Evolutionary conservation across 1,140 invertebrate genomes (phyloP).

Genomic region (Conus ventricosus): DNA sequence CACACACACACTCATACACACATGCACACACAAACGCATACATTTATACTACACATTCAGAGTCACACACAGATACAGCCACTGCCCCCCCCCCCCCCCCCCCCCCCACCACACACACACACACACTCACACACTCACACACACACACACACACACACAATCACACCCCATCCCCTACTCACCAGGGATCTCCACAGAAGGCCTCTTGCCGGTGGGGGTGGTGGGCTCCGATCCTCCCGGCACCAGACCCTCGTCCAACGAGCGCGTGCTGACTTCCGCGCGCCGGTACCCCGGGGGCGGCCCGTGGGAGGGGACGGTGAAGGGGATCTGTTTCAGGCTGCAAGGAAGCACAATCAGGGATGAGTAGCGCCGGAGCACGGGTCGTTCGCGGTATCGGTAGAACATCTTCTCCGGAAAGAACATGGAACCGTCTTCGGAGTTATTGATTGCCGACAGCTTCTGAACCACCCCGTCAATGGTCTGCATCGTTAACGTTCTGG

Average conservation of each 20-base stretch:
- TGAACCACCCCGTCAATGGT: neutral
- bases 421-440: neutral
- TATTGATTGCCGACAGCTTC: no score
- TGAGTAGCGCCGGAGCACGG: slow-evolving; percentile 54
- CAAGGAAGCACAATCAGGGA: slow-evolving; percentile 66
- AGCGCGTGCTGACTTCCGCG: slow-evolving; percentile 31
- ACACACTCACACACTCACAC: no score
- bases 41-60: no score
- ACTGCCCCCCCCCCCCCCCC: neutral
- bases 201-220: slow-evolving; percentile 62
- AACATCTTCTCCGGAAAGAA: slow-evolving; percentile 26
- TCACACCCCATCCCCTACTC: slow-evolving; percentile 20
- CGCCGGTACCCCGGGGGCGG: slow-evolving; percentile 18
- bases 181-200: slow-evolving; percentile 71
- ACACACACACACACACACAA: no score
- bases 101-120: neutral
- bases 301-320: slow-evolving; percentile 58
- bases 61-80: neutral
- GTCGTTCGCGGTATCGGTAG: slow-evolving; percentile 28
- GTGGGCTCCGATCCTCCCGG: slow-evolving; percentile 62
- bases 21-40: no score
- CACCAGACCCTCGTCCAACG: slow-evolving; percentile 45
- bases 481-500: neutral
- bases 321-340: slow-evolving; percentile 70
- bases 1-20: no score